Base-by-base conservation (phyloP, 2,113 vertebrate species). In the Astatoreochromis straeleni region DNA sequence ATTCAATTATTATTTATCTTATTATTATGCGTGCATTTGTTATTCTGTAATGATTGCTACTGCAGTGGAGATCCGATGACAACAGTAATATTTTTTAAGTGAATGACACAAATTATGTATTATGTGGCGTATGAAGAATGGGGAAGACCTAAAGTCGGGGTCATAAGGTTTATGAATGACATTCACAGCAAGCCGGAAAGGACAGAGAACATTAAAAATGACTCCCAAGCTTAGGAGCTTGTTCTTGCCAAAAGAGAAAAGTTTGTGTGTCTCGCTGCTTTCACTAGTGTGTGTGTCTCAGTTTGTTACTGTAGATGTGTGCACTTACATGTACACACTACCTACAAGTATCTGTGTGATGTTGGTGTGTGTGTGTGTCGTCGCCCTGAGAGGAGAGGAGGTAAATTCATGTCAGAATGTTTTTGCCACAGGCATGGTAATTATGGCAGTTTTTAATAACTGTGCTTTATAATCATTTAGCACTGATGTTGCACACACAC, bases 401-500 rank as follows among this genome's bases (percentile, higher is more conserved):
- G 93, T 94, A 95, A 92, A 93, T 93, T 93, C 90, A 89, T 93
- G 92, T 94, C 91, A 89, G 85, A 91, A 85, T 93, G 94, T 95
- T 96, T 96, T 93, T 91, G 94, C 94, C 91, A 92, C 86, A 84
- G 94, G 95, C 92, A 49, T 92, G 91, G 93, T 92, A 95, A 95
- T 95, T 94, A 96, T 93, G 93, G 89, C 88, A 89, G 60, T 93
- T 96, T 96, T 95, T 95, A 96, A 96, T 95, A 95, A 95, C 94
- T 91, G 88, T 92, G 94, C 94, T 96, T 95, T 96, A 95, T 96
- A 95, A 96, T 95, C 91, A 94, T 95, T 95, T 96, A 94, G 91
- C 84, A 83, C 87, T 93, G 90, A 93, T 91, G 94, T 93, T 82
- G 42, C 87, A 79, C 84, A 19, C 65, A 60, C 58, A 63, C 87